A percentile compares a stretch with the other conserved stretches of the same genome.
Conservation (phyloP, 2,888 invertebrate species). For the Papilio gigon region DNA sequence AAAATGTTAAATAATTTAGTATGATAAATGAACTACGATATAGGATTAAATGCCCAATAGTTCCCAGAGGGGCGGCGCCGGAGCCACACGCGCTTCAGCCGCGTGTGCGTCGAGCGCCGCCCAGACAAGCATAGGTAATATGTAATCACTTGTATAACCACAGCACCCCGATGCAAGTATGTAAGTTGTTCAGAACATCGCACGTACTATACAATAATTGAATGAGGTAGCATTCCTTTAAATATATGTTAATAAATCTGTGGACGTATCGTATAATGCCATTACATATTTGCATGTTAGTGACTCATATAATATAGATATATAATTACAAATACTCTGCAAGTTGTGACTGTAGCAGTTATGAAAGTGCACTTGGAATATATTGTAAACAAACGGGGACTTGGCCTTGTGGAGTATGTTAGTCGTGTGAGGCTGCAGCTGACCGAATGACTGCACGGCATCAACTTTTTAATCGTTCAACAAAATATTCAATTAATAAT, state of each 20-base stretch:
- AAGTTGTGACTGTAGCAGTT: conserved; percentile 78
- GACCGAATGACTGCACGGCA: conserved; percentile 77
- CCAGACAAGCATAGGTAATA: conserved; percentile 76
- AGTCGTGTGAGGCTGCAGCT: conserved; percentile 80
- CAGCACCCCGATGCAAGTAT: conserved; percentile 83
- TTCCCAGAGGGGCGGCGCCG: conserved; percentile 76
- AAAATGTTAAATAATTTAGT: conserved; percentile 81
- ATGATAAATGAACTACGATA: conserved; percentile 81
- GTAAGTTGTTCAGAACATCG: conserved; percentile 77
- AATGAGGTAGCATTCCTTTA: conserved; percentile 73
- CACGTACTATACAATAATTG: conserved; percentile 62
- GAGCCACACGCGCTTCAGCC: conserved; percentile 54
- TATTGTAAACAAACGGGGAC: conserved; percentile 79
- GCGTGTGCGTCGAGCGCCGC: conserved; percentile 64
- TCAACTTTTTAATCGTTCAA: conserved; percentile 72
- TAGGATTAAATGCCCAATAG: conserved; percentile 84
- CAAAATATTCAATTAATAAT: conserved; percentile 37
- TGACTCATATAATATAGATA: conserved; percentile 83
- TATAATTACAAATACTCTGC: conserved; percentile 80
- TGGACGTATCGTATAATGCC: conserved; percentile 70
- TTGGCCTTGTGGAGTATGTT: conserved; percentile 83
- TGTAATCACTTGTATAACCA: conserved; percentile 79
- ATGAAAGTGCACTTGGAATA: conserved; percentile 79
- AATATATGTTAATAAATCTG: conserved; percentile 72
- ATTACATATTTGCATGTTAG: conserved; percentile 83